Conservation (phyloP, 2,888 invertebrate species). For the Heterodera filipjevi region DNA sequence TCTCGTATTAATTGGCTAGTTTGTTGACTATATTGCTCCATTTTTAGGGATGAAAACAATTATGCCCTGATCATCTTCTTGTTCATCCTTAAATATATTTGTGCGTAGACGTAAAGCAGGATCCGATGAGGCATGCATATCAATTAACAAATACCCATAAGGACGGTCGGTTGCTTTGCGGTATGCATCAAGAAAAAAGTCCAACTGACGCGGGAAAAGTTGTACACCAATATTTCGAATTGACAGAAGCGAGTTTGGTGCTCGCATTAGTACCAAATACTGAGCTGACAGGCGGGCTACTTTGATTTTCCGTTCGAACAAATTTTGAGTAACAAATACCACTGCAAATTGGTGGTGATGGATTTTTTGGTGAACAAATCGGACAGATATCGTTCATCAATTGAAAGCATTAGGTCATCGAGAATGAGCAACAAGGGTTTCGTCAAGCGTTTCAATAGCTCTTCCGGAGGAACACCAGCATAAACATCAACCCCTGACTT, state of each 20-base stretch:
- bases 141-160: conserved; percentile 37
- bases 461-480: conserved; percentile 30
- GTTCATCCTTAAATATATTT: conserved; percentile 36
- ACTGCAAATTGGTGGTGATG: conserved; percentile 33
- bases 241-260: conserved; percentile 23
- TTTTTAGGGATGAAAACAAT: conserved; percentile 21
- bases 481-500: conserved; percentile 18
- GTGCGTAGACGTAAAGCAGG: conserved; percentile 26
- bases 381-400: conserved; percentile 31
- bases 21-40: neutral
- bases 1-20: neutral
- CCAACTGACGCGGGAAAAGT: conserved; percentile 31
- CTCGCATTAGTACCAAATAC: conserved; percentile 36
- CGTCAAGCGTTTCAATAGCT: neutral
- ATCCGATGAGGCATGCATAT: conserved; percentile 31
- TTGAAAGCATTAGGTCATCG: conserved; percentile 32
- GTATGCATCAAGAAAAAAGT: conserved; percentile 28
- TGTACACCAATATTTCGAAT: conserved; percentile 30
- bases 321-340: conserved; percentile 35
- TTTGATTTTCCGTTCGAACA: conserved; percentile 34
- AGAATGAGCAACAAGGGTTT: conserved; percentile 30
- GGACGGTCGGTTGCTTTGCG: neutral
- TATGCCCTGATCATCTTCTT: neutral
- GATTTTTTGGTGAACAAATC: conserved; percentile 39
- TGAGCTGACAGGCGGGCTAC: conserved; percentile 36